A percentile compares a stretch with the other conserved stretches of the same genome.
Evolutionary conservation across 2,113 vertebrate species (phyloP).

Genomic region (Oceanites oceanicus): DNA sequence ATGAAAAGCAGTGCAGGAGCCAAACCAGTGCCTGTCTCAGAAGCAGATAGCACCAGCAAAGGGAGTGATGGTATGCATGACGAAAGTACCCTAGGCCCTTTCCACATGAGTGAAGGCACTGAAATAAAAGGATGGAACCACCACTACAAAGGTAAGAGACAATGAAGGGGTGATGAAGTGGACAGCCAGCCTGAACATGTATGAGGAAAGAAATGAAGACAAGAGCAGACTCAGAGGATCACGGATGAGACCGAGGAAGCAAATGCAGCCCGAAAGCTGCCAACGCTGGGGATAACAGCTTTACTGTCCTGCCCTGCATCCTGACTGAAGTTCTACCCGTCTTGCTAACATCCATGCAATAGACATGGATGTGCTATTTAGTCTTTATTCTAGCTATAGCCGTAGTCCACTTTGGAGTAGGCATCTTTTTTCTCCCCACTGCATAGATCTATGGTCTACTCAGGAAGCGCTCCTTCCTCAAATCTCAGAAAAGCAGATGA

Average conservation of each 20-base stretch:
- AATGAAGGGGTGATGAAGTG: neutral
- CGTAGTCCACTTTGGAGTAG: neutral
- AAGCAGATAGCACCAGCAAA: neutral
- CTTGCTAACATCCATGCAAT: neutral
- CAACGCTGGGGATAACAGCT: neutral
- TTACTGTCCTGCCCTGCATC: neutral
- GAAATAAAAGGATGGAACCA: neutral
- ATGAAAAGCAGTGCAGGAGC: neutral
- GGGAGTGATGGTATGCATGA: fast-evolving
- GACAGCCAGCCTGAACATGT: neutral
- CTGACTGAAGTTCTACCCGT: neutral
- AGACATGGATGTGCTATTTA: neutral
- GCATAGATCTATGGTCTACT: neutral
- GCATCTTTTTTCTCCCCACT: neutral
- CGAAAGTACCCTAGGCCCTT: neutral
- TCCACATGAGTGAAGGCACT: neutral
- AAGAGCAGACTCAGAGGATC: neutral
- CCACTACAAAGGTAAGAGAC: neutral
- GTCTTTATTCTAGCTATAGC: neutral
- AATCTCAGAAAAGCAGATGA: neutral
- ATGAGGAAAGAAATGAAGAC: fast-evolving
- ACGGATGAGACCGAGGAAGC: neutral
- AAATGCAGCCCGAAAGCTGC: neutral
- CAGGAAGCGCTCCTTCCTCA: neutral
- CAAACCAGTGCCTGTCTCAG: neutral